A percentile compares a stretch with the other conserved stretches of the same genome.
Evolutionary conservation across 1,140 invertebrate species (phyloP).

Genomic region (Philotrypesis tridentata): DNA sequence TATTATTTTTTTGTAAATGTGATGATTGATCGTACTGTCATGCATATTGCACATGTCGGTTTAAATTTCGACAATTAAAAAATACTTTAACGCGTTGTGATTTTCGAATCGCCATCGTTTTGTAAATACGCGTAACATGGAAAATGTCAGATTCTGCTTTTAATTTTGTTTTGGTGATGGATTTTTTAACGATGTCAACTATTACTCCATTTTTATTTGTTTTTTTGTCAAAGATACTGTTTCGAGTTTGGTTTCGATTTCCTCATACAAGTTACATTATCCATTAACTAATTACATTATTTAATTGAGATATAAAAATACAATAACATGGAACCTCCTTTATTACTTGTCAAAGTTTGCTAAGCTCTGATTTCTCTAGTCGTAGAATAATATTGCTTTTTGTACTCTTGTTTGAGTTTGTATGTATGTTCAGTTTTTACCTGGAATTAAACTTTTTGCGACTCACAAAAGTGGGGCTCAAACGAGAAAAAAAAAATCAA

Average conservation of each 20-base stretch:
- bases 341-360: constrained; percentile 73
- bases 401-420: not conserved
- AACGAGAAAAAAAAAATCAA: not conserved
- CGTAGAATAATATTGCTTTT: constrained; percentile 55
- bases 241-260: not conserved
- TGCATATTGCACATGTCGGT: constrained; percentile 12
- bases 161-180: constrained; percentile 62
- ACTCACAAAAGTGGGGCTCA: not conserved
- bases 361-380: constrained; percentile 63
- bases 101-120: not conserved
- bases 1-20: constrained; percentile 28
- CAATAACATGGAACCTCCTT: constrained; percentile 71
- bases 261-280: constrained; percentile 40
- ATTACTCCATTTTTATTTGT: constrained; percentile 10
- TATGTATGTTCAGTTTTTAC: constrained; percentile 25
- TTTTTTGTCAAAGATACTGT: not conserved
- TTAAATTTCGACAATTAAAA: not conserved
- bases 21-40: constrained; percentile 3
- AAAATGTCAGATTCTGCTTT: constrained; percentile 42
- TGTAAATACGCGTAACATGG: constrained; percentile 36
- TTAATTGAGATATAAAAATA: constrained; percentile 52
- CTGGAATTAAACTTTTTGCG: not conserved
- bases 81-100: not conserved
- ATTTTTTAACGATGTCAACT: constrained; percentile 45
- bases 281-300: constrained; percentile 54